A percentile compares a stretch with the other conserved stretches of the same genome.
phyloP scores from a whole-genome alignment of 2,888 invertebrate genomes.

The Andrena chrysosceles region DNA sequence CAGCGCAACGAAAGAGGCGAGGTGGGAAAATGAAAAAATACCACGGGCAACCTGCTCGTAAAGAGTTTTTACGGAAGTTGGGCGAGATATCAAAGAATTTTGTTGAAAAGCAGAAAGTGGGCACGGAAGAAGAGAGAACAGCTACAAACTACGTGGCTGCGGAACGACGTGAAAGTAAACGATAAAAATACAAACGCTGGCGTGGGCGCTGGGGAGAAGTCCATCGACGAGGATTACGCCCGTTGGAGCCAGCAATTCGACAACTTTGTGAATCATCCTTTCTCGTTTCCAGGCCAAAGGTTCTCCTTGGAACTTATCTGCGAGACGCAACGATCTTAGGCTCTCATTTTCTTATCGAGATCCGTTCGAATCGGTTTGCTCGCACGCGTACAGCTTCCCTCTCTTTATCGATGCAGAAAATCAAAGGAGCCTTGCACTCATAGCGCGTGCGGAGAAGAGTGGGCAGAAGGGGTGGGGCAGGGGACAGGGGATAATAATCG shows the following conservation, averaged over 20 bases:
- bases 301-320: background rate
- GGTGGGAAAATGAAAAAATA: constrained; percentile 12
- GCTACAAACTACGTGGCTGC: constrained; percentile 4
- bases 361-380: constrained; percentile 27
- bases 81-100: constrained; percentile 23
- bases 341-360: constrained; percentile 40
- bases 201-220: background rate
- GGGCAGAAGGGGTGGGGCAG: too few species aligned
- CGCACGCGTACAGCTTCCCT: constrained; percentile 14
- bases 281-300: background rate
- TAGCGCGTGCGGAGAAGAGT: background rate
- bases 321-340: constrained; percentile 18
- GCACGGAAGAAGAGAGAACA: background rate
- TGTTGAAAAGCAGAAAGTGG: background rate
- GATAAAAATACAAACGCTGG: constrained; percentile 4
- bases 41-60: constrained; percentile 13
- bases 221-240: constrained; percentile 32
- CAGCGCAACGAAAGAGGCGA: background rate
- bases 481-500: constrained; percentile 53
- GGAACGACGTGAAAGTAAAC: constrained; percentile 19
- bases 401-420: constrained; percentile 43
- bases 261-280: constrained; percentile 13
- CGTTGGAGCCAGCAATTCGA: constrained; percentile 20
- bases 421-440: constrained; percentile 35
- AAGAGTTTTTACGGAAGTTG: constrained; percentile 11